A percentile compares a stretch with the other conserved stretches of the same genome.
Evolutionary conservation across 2,113 vertebrate species (phyloP).

Genomic region (Oophaga pumilio): DNA sequence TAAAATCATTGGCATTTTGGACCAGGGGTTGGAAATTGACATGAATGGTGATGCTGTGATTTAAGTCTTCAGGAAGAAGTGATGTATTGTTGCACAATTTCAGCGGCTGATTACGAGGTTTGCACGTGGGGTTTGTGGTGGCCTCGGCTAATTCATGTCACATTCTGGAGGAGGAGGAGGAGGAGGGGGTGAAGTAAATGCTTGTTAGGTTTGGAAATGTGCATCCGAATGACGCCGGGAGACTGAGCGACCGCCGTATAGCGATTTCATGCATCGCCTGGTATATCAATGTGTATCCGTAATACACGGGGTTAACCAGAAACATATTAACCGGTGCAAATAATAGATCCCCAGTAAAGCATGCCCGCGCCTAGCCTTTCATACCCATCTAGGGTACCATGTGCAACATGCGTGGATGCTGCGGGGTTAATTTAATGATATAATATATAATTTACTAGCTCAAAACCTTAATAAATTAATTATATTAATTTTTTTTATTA

Average conservation of each 20-base stretch:
- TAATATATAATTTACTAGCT: background rate
- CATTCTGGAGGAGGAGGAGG: background rate
- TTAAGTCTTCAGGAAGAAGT: conserved; percentile 33
- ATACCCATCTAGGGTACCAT: background rate
- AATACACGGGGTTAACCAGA: background rate
- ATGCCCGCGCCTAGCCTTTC: background rate
- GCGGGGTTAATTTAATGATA: background rate
- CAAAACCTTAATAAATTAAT: background rate
- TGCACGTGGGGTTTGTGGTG: background rate
- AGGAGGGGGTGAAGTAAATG: background rate
- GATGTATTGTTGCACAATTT: conserved; percentile 35
- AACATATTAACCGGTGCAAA: background rate
- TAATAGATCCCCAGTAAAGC: background rate
- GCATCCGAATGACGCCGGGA: background rate
- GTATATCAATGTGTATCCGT: background rate
- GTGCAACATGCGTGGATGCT: background rate
- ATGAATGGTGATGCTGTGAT: conserved; percentile 44
- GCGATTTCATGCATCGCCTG: background rate
- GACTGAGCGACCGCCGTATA: background rate
- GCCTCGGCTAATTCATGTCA: background rate
- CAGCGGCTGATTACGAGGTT: background rate
- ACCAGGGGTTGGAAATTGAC: conserved; percentile 20
- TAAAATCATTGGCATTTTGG: conserved; percentile 17
- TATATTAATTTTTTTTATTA: too few species aligned
- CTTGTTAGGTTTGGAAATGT: background rate